Conservation (phyloP, 2,113 vertebrate genomes). For the Dryoscopus gambensis region DNA sequence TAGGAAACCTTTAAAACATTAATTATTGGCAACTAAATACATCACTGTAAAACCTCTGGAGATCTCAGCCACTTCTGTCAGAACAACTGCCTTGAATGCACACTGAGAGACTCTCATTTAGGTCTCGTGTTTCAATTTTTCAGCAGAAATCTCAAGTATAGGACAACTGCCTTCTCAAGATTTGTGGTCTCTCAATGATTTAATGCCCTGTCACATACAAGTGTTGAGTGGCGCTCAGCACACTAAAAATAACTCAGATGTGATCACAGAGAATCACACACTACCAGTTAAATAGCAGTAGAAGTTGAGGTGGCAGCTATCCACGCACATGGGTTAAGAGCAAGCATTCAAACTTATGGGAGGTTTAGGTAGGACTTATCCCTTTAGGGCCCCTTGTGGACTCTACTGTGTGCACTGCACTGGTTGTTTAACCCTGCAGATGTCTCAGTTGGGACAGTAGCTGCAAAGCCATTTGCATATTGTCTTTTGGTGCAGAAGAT, state of each 20-base stretch:
- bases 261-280: not conserved
- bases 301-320: not conserved
- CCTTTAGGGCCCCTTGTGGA: not conserved
- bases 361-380: not conserved
- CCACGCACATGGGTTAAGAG: not conserved
- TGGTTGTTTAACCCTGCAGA: not conserved
- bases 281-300: not conserved
- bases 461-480: not conserved
- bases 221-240: not conserved
- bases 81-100: not conserved
- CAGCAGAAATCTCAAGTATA: not conserved
- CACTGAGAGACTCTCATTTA: not conserved
- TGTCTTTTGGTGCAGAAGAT: not conserved
- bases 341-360: not conserved
- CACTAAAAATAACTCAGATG: not conserved
- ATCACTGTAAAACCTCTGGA: constrained; percentile 1
- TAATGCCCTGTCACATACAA: not conserved
- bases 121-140: not conserved
- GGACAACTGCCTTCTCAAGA: not conserved
- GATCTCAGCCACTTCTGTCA: not conserved
- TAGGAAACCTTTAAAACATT: constrained; percentile 48
- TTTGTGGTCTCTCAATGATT: not conserved
- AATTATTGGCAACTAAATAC: constrained; percentile 42
- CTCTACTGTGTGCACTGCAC: no score
- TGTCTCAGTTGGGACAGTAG: not conserved